Base-by-base conservation (phyloP, 1,140 invertebrate genomes). In the Macrocentrus cingulum region DNA sequence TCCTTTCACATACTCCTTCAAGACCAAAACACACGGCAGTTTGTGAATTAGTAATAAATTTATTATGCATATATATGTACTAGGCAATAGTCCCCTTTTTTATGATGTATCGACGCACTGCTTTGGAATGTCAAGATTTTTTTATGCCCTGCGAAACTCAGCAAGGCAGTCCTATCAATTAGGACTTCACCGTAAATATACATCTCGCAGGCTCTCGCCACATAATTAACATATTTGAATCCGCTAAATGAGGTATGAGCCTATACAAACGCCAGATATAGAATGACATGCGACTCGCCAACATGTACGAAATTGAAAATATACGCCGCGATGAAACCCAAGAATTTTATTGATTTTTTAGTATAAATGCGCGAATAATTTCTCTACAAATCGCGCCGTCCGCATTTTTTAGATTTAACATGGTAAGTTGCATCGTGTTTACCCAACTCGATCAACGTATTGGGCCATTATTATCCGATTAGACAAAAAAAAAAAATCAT, bases 101-200 rank as follows among this genome's bases (percentile, higher is more conserved):
- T 71, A 71, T 67, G 66, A 71, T 63, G 61, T 59, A 56, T 66
- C 64, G 61, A 61, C 61, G 62, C 41, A 19, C 56, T 57, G 22
- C 23, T 62, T 16, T 36, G 5, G 49, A 61, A 59, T 60, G 63
- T 69, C 67, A 72, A 69, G 69, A 70, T 64, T 72, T 66, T 49
- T 72, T 72, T 72, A 72, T 70, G 66, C 49, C 64, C 67, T 61
- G 68, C 68, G 68, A 72, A 70, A 66, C 62, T 65, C 63, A 45
- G 56, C 64, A 62, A 65, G 63, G 65, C 60, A 56, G 62, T 63
- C 59, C 61, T 63, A 68, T 72, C 68, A 72, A 72, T 72, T 72
- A 72, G 60, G 59, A 61, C 42, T 48, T 41, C 25, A 23, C 51
- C 59, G 41, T 41, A 51, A 49, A 45, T 48, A 53, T 29, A 59